phyloP scores from a whole-genome alignment of 1,140 invertebrate genomes.

The Streblospio benedicti region DNA sequence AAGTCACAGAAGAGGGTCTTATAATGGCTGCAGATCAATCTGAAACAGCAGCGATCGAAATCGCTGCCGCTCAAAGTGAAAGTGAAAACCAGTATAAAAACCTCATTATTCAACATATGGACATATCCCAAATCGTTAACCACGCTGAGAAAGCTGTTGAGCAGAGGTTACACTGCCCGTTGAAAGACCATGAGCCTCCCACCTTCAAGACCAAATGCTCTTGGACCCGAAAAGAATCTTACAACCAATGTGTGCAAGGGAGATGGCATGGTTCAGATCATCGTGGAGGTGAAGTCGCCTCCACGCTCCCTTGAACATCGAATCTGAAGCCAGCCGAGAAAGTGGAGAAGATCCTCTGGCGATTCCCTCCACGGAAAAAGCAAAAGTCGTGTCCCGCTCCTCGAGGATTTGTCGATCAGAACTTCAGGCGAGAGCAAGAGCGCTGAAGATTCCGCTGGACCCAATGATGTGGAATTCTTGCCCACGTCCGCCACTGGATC shows the following conservation, averaged over 20 bases:
- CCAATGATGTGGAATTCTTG: slow-evolving; percentile 53
- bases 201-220: slow-evolving; percentile 69
- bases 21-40: too few relatives aligned
- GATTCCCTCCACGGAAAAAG: too few relatives aligned
- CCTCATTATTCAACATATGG: slow-evolving; percentile 77
- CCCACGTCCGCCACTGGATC: slow-evolving; percentile 80
- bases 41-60: too few relatives aligned
- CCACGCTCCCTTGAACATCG: slow-evolving; percentile 47
- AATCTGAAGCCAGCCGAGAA: slow-evolving; percentile 70
- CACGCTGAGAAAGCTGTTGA: slow-evolving; percentile 65
- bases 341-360: slow-evolving; percentile 23
- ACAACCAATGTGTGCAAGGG: slow-evolving; percentile 90
- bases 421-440: slow-evolving; percentile 69
- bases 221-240: slow-evolving; percentile 79
- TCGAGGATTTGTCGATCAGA: slow-evolving; percentile 70
- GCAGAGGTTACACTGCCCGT: slow-evolving; percentile 58
- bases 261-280: slow-evolving; percentile 83
- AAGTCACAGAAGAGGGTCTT: too few relatives aligned
- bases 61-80: too few relatives aligned
- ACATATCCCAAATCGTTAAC: slow-evolving; percentile 76
- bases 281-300: slow-evolving; percentile 65
- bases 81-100: slow-evolving; percentile 34
- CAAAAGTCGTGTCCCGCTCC: slow-evolving; percentile 38
- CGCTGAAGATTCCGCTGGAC: slow-evolving; percentile 50
- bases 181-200: slow-evolving; percentile 75